Evolutionary conservation across 2,797 vertebrate species (phyloP).

Genomic region (Scomberomorus guttatus): DNA sequence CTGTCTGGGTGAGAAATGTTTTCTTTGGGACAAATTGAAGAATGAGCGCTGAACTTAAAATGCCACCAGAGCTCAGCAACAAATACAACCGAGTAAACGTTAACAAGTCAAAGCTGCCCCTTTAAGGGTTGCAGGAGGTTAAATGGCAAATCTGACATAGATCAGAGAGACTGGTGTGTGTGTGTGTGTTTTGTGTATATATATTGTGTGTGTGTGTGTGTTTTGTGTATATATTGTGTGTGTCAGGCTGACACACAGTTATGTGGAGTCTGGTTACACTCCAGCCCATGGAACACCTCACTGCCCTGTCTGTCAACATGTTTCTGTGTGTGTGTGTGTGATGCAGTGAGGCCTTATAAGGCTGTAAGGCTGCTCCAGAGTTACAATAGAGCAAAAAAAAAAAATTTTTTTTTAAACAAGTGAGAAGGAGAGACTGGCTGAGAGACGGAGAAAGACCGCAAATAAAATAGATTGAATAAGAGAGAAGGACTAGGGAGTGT

Average conservation of each 20-base stretch:
- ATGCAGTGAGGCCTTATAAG: constrained; percentile 72
- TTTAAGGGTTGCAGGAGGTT: constrained; percentile 26
- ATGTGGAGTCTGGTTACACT: constrained; percentile 73
- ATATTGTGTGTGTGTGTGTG: constrained; percentile 13
- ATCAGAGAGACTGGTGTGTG: constrained; percentile 8
- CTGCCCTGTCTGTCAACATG: constrained; percentile 55
- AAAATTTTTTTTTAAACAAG: too few species aligned
- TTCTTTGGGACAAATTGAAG: not conserved
- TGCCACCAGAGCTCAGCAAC: not conserved
- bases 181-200: constrained; percentile 22
- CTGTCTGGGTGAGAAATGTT: not conserved
- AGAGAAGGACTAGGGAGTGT: constrained; percentile 16
- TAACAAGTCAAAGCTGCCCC: constrained; percentile 13
- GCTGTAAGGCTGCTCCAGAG: constrained; percentile 42
- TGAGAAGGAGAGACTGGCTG: constrained; percentile 2
- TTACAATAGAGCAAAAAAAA: constrained; percentile 13
- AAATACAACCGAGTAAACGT: constrained; percentile 4
- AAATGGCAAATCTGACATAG: constrained; percentile 46
- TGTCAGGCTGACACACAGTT: constrained; percentile 50
- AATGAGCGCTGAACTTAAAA: not conserved
- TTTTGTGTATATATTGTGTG: constrained; percentile 23
- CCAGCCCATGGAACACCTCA: constrained; percentile 64
- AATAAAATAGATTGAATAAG: constrained; percentile 34
- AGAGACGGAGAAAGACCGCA: not conserved
- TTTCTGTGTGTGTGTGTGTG: constrained; percentile 38